Evolutionary conservation across 2,888 invertebrate species (phyloP).

Genomic region (Galeopsomyia nigrocyanea): DNA sequence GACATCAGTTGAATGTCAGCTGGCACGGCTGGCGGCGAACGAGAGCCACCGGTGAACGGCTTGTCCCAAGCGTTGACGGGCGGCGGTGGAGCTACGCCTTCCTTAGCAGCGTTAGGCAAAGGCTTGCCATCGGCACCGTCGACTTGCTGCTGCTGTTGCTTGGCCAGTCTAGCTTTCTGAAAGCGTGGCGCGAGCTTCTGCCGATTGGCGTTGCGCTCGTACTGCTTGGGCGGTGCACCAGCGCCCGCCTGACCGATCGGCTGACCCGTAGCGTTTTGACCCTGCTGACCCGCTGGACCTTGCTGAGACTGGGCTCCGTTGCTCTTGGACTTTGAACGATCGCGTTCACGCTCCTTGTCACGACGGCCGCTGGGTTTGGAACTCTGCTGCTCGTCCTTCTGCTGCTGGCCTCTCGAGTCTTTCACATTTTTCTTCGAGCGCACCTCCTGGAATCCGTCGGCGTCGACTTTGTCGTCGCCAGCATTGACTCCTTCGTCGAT

Average conservation of each 20-base stretch:
- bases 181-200: conserved; percentile 79
- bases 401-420: conserved; percentile 70
- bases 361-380: conserved; percentile 56
- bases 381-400: conserved; percentile 60
- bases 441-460: conserved; percentile 87
- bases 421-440: conserved; percentile 83
- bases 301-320: conserved; percentile 55
- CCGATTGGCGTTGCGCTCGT: conserved; percentile 54
- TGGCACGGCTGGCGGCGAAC: conserved; percentile 51
- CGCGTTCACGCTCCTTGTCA: conserved; percentile 62
- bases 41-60: conserved; percentile 76
- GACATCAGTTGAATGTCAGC: conserved; percentile 62
- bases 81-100: conserved; percentile 75
- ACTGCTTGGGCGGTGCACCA: conserved; percentile 63
- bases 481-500: conserved; percentile 66
- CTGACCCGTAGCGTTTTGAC: conserved; percentile 71
- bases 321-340: conserved; percentile 65
- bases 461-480: conserved; percentile 69
- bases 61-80: conserved; percentile 89
- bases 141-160: conserved; percentile 69
- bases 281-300: conserved; percentile 54
- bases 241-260: conserved; percentile 70
- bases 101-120: conserved; percentile 52
- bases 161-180: conserved; percentile 79
- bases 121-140: conserved; percentile 59